Base-by-base conservation (phyloP, 2,888 invertebrate genomes). In the Nycteola revayana region DNA sequence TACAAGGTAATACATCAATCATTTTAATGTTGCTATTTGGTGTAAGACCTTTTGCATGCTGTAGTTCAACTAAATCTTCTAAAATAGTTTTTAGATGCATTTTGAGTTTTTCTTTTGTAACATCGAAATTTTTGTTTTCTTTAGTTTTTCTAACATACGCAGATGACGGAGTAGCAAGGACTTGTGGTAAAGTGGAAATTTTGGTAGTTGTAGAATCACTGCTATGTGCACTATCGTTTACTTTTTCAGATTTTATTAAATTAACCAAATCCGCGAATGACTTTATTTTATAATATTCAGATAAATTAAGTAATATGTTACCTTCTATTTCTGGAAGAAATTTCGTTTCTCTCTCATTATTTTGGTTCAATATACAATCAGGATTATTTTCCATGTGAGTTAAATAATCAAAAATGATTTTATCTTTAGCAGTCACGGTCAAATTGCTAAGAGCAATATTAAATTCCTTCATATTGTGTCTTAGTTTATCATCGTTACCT, bases 281-380 rank as follows among this genome's bases (percentile, higher is more conserved):
- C 47, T 81, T 82, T 1, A 83, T 71, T 59, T 80, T 85, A 3
- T 82, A 75, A 45, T 85, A 79, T 32, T 88, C 80, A 0, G 80
- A 77, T 21, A 88, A 55, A 46, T 80, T 83, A 1, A 79, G 56
- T 29, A 85, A 53, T 44, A 82, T 75, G 36, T 76, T 70, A 1
- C 82, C 75, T 66, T 79, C 70, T 17, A 75, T 31, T 28, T 53
- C 63, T n/a, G 66, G 47, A n/a, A 51, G 21, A 6, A 45, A 17
- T 14, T 47, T 54, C 8, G 33, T 8, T 9, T 42, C 21, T 4
- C 58, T 42, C 3, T 48, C 32, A 5, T 55, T 41, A 8, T 60
- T 42, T 20, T 57, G 56, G 5, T 63, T 65, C 0, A 77, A 47
- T 24, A 77, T 37, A 35, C 81, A 83, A 14, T 65, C 57, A 7